Evolutionary conservation across 2,797 vertebrate genomes (phyloP).

Genomic region (Erithacus rubecula): DNA sequence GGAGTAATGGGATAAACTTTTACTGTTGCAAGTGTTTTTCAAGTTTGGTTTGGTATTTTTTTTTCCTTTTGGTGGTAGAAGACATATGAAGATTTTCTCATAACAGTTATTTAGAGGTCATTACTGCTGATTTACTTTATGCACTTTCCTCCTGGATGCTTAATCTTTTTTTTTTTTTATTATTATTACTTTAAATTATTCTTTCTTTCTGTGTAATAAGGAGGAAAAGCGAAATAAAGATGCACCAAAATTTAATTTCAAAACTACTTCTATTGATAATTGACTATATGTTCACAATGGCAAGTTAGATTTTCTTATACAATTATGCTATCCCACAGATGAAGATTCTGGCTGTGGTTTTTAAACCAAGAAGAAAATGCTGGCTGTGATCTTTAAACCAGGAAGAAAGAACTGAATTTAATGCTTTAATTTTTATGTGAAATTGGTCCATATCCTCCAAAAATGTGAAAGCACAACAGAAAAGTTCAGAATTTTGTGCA

Average conservation of each 20-base stretch:
- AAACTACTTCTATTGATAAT: not conserved
- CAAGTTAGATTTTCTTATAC: not conserved
- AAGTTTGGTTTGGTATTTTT: not conserved
- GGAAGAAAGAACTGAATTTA: not conserved
- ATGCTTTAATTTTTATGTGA: not conserved
- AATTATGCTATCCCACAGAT: not conserved
- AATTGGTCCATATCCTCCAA: not conserved
- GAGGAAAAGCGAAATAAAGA: slow-evolving; percentile 19
- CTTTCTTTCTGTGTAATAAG: not conserved
- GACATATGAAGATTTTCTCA: not conserved
- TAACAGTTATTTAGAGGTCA: not conserved
- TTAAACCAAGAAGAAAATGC: not conserved
- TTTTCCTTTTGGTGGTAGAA: not conserved
- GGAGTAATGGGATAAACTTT: not conserved
- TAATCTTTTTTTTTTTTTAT: slow-evolving; percentile 45
- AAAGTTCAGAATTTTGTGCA: not conserved
- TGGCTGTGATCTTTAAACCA: not conserved
- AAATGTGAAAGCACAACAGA: not conserved
- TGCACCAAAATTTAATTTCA: not conserved
- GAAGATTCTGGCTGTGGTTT: not conserved
- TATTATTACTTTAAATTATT: not conserved
- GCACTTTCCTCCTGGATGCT: slow-evolving; percentile 13
- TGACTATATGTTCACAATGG: not conserved
- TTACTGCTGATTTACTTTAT: not conserved
- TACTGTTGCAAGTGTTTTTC: not conserved